Evolutionary conservation across 2,797 vertebrate species (phyloP).

Genomic region (Rhinella marina): DNA sequence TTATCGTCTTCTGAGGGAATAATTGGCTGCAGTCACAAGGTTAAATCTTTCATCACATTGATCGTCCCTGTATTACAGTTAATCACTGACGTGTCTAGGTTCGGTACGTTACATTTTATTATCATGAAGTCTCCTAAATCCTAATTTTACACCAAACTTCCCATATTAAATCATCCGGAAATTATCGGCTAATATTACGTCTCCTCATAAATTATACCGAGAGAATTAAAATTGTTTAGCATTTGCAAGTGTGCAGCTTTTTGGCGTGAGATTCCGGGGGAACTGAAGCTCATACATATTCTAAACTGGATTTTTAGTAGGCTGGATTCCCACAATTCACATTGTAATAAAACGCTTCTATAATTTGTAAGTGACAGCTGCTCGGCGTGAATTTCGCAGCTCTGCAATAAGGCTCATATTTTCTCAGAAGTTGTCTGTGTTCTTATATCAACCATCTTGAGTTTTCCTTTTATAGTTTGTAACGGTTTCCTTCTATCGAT

Average conservation of each 20-base stretch:
- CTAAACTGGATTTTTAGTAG: conserved; percentile 5
- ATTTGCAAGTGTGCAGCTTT: background rate
- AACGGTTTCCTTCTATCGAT: background rate
- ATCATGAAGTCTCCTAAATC: background rate
- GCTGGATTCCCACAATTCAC: conserved; percentile 14
- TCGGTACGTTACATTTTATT: background rate
- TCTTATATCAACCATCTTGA: background rate
- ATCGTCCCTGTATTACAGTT: conserved; percentile 1
- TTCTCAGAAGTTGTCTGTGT: background rate
- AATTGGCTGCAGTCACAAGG: background rate
- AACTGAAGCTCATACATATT: conserved; percentile 17
- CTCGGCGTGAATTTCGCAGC: background rate
- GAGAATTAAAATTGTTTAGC: conserved; percentile 20
- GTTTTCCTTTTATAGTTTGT: background rate
- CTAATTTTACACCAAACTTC: conserved; percentile 21
- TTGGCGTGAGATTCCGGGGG: background rate
- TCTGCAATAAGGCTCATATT: background rate
- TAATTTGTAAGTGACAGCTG: conserved; percentile 42
- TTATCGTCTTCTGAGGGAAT: background rate
- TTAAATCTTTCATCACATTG: background rate
- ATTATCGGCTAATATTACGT: conserved; percentile 8
- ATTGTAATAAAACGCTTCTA: conserved; percentile 31
- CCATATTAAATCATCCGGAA: conserved; percentile 4
- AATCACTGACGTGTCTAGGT: background rate
- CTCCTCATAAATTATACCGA: conserved; percentile 5